A percentile compares a stretch with the other conserved stretches of the same genome.
Conservation (phyloP, 2,113 vertebrate species). For the Hemiscyllium ocellatum region DNA sequence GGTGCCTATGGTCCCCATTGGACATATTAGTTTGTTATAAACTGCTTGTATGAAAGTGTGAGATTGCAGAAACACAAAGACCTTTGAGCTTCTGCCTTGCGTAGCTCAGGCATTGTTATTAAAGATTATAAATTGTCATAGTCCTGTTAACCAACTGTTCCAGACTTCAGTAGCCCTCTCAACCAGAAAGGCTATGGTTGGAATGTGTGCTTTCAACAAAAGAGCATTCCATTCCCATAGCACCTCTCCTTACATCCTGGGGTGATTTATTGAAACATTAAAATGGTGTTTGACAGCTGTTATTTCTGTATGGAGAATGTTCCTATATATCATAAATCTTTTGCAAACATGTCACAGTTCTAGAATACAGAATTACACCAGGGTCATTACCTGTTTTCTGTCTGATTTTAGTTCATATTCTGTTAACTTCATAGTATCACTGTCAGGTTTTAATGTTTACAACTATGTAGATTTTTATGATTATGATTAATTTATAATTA, state of each 20-base stretch:
- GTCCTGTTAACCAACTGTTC: neutral
- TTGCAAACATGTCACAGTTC: neutral
- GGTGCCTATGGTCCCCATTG: neutral
- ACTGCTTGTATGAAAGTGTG: neutral
- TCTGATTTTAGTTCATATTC: neutral
- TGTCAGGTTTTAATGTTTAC: neutral
- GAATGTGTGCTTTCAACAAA: neutral
- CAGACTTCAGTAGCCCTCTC: neutral
- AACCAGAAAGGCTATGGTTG: neutral
- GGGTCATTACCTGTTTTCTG: neutral
- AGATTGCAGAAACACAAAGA: neutral
- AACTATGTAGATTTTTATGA: neutral
- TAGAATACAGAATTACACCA: neutral
- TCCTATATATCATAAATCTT: neutral
- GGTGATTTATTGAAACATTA: slow-evolving; percentile 1
- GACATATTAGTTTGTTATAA: neutral
- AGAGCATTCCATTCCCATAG: slow-evolving; percentile 14
- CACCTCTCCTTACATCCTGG: neutral
- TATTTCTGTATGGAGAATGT: neutral
- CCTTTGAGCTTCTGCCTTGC: neutral
- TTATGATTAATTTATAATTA: neutral
- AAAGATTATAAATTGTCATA: neutral
- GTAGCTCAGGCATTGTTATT: neutral
- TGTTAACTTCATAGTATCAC: neutral
- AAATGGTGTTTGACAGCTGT: neutral